Evolutionary conservation across 2,113 vertebrate species (phyloP), one percentile per base, ranked within the genome.

Genomic region (Macaca mulatta): DNA sequence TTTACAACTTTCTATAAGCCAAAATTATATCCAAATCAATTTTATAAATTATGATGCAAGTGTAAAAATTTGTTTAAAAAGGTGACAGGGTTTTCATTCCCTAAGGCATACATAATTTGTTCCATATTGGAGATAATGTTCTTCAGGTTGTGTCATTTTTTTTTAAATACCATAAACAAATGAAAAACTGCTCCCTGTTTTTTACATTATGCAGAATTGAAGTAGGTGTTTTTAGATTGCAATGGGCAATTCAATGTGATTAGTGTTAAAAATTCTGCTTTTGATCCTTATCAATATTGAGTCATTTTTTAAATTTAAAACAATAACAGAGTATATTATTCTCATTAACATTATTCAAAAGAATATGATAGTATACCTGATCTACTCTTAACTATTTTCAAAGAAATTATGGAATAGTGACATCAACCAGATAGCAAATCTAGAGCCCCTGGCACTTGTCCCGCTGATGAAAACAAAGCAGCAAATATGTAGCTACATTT

Each of bases 301-400:
- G 13, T 93, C 18, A 81, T 40, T 82, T 82, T 57, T 87, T 13
- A 70, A 77, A 82, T n/a, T 81, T 70, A 94, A 90, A 93, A 94
- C 45, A 50, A 27, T 50, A 89, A 38, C 25, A 43, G 7, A 45
- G 3, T 52, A 52, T 30, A 35, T 75, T 38, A 35, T 55, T 79
- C 8, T 27, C 70, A 14, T 50, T 94, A 96, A 69, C 6, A 59
- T 96, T 90, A 55, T 86, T 79, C 13, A 69, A 52, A 27, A 77
- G 8, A 80, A 75, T 94, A 20, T 92, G 35, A 81, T 59, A 70
- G 80, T 40, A 78, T 61, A 72, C 3, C 5, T 89, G 27, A 64
- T 57, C 94, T 82, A 48, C 10, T 89, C 17, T 50, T 30, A 50
- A 52, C 23, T 96, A 57, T 43, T 95, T 61, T 85, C 5, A 64